A percentile compares a stretch with the other conserved stretches of the same genome.
Conservation (phyloP, 2,113 vertebrate genomes). For the Perccottus glenii region DNA sequence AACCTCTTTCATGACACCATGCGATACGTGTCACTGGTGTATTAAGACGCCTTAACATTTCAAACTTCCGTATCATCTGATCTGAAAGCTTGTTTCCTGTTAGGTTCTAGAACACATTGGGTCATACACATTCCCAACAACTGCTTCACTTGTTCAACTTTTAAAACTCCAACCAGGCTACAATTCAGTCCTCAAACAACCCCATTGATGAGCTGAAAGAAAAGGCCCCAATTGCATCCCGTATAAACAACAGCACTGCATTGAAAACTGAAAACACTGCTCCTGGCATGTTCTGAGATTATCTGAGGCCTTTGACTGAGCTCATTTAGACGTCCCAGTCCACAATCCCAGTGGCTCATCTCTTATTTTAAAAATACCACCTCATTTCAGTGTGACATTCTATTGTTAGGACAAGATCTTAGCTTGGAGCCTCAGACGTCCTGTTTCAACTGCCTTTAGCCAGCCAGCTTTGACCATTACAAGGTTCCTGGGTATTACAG, state of each 20-base stretch:
- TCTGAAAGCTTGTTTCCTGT: neutral
- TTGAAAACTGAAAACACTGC: neutral
- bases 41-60: neutral
- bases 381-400: neutral
- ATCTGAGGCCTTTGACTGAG: neutral
- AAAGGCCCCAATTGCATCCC: neutral
- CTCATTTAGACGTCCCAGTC: neutral
- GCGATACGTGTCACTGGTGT: neutral
- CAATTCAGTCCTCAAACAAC: neutral
- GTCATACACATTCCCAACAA: neutral
- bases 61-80: neutral
- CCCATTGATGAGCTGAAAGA: neutral
- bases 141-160: conserved; percentile 1
- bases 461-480: neutral
- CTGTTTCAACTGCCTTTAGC: neutral
- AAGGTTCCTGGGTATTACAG: conserved; percentile 15
- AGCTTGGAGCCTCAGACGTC: neutral
- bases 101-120: neutral
- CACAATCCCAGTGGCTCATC: neutral
- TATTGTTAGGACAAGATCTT: neutral
- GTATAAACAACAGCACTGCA: neutral
- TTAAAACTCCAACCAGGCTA: neutral
- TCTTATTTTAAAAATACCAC: conserved; percentile 9
- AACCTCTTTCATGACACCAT: neutral
- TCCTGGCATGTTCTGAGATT: neutral